Conservation (phyloP, 2,888 invertebrate species). For the Sialis fuliginosa region DNA sequence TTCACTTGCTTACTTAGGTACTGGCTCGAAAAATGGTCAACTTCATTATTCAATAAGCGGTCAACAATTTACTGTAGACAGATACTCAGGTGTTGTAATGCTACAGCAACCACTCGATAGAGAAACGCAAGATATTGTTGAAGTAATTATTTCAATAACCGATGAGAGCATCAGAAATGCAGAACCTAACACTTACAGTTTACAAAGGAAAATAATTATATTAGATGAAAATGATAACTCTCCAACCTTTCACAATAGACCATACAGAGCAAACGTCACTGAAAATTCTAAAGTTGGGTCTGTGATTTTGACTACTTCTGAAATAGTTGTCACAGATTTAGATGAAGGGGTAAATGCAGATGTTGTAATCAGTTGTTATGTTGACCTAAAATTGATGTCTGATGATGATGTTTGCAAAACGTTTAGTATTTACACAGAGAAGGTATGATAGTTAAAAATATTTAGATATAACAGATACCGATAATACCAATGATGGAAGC, state of each 20-base stretch:
- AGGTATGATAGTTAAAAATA: constrained; percentile 22
- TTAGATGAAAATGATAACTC: constrained; percentile 67
- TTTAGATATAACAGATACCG: background rate
- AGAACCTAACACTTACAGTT: constrained; percentile 62
- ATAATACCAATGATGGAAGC: constrained; percentile 1
- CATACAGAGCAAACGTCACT: constrained; percentile 51
- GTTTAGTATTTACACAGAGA: constrained; percentile 45
- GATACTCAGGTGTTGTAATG: constrained; percentile 55
- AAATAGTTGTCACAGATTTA: constrained; percentile 48
- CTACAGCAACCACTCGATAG: constrained; percentile 52
- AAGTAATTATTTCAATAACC: constrained; percentile 71
- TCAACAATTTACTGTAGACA: constrained; percentile 62
- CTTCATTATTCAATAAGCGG: constrained; percentile 67
- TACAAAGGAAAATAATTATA: constrained; percentile 58
- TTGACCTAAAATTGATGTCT: constrained; percentile 29
- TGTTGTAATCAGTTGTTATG: constrained; percentile 44
- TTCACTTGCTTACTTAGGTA: constrained; percentile 24
- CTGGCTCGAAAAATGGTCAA: constrained; percentile 56
- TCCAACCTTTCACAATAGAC: constrained; percentile 53
- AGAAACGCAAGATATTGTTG: constrained; percentile 47
- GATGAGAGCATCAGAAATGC: constrained; percentile 51
- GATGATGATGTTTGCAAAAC: constrained; percentile 53
- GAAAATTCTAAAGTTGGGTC: constrained; percentile 48
- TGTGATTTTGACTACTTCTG: constrained; percentile 33
- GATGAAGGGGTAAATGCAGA: constrained; percentile 60